Evolutionary conservation across 2,797 vertebrate species (phyloP).

Genomic region (Gadopsis marmoratus): DNA sequence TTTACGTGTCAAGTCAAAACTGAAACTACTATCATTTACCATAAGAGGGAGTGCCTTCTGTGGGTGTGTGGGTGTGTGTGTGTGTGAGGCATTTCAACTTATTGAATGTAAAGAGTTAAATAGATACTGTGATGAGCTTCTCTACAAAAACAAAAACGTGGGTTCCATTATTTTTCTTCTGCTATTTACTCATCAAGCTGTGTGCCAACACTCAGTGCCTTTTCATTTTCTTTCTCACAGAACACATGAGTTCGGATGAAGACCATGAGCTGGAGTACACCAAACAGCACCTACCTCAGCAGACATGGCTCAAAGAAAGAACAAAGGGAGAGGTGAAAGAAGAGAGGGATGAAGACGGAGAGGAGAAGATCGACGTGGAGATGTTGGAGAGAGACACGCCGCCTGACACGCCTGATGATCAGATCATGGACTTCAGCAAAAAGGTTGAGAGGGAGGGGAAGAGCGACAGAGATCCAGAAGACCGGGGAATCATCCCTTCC

Average conservation of each 20-base stretch:
- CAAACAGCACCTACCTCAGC: conserved; percentile 74
- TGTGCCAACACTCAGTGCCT: not conserved
- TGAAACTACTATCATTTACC: conserved; percentile 84
- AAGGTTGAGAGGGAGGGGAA: conserved; percentile 66
- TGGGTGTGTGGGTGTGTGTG: conserved; percentile 53
- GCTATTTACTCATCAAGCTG: not conserved
- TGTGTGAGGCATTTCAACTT: not conserved
- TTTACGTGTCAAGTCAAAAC: conserved; percentile 69
- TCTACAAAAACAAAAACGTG: not conserved
- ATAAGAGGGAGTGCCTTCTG: conserved; percentile 71
- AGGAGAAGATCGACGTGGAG: conserved; percentile 82
- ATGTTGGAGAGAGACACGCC: conserved; percentile 82
- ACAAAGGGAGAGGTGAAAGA: conserved; percentile 62
- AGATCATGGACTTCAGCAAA: conserved; percentile 81
- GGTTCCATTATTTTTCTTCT: not conserved
- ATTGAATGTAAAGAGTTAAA: not conserved
- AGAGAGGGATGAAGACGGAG: conserved; percentile 63
- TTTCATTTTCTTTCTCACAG: conserved; percentile 58
- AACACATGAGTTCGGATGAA: conserved; percentile 60
- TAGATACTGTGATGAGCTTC: not conserved
- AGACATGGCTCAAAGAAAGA: conserved; percentile 59
- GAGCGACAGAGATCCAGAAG: conserved; percentile 31
- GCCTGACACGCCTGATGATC: conserved; percentile 82
- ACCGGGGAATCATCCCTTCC: conserved; percentile 23
- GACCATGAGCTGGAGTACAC: conserved; percentile 54